Evolutionary conservation across 2,113 vertebrate genomes (phyloP).

Genomic region (Sinocyclocheilus grahami): DNA sequence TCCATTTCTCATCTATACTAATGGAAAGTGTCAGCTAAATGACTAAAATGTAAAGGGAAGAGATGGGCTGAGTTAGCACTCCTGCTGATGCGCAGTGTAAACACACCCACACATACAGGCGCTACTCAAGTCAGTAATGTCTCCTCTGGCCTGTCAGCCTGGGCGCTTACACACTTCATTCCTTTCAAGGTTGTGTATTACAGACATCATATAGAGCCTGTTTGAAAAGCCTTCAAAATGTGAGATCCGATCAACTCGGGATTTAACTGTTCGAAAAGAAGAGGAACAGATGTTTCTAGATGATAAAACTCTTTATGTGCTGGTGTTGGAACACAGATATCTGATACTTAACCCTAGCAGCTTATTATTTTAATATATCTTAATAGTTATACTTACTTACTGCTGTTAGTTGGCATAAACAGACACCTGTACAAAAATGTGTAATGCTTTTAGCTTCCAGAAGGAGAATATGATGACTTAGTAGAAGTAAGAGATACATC

Average conservation of each 20-base stretch:
- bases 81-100: not conserved
- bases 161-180: not conserved
- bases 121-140: not conserved
- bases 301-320: not conserved
- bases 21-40: conserved; percentile 22
- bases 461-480: not conserved
- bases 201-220: not conserved
- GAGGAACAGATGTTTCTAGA: conserved; percentile 1
- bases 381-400: not conserved
- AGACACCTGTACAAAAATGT: not conserved
- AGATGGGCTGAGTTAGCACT: conserved; percentile 16
- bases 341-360: not conserved
- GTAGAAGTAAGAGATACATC: not conserved
- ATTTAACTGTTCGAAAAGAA: not conserved
- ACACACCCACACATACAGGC: conserved; percentile 14
- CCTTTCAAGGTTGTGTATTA: not conserved
- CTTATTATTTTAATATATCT: not conserved
- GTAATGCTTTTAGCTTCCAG: not conserved
- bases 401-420: not conserved
- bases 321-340: not conserved
- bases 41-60: conserved; percentile 24
- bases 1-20: not conserved
- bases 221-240: not conserved
- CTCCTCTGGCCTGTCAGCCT: not conserved
- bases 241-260: not conserved